Evolutionary conservation across 2,113 vertebrate genomes (phyloP).

Genomic region (Gymnobelideus leadbeateri): DNA sequence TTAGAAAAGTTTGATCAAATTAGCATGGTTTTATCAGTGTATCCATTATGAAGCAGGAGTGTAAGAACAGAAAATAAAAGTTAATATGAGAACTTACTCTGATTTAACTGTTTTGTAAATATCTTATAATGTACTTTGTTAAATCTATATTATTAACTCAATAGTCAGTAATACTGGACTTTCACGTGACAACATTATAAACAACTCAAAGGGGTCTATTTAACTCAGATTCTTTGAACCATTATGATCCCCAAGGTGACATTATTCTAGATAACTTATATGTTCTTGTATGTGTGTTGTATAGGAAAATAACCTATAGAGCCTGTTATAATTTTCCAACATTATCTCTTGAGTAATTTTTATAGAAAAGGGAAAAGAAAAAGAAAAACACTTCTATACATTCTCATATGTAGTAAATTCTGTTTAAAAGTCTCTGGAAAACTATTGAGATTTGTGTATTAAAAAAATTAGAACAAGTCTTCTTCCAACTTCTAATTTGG

Average conservation of each 20-base stretch:
- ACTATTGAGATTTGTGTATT: conserved; percentile 32
- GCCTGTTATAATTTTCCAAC: no score
- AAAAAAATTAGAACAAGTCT: conserved; percentile 3
- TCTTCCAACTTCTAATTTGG: conserved; percentile 7
- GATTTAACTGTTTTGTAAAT: conserved; percentile 54
- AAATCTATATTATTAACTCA: conserved; percentile 71
- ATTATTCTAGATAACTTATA: conserved; percentile 43
- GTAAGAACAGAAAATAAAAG: conserved; percentile 19
- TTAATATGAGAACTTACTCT: conserved; percentile 11
- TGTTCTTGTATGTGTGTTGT: not conserved
- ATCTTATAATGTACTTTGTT: conserved; percentile 68
- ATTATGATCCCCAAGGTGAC: conserved; percentile 39
- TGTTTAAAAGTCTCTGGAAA: conserved; percentile 27
- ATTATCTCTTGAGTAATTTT: no score
- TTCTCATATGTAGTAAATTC: conserved; percentile 15
- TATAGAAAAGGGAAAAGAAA: no score
- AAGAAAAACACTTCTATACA: no score
- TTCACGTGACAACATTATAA: conserved; percentile 13
- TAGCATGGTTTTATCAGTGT: no score
- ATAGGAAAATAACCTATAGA: not conserved
- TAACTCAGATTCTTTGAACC: conserved; percentile 62
- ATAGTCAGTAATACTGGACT: conserved; percentile 41
- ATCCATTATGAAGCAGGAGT: no score
- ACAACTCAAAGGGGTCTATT: conserved; percentile 61
- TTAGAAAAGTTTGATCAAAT: no score